Evolutionary conservation across 1,140 invertebrate genomes (phyloP).

Genomic region (Batillaria attramentaria): DNA sequence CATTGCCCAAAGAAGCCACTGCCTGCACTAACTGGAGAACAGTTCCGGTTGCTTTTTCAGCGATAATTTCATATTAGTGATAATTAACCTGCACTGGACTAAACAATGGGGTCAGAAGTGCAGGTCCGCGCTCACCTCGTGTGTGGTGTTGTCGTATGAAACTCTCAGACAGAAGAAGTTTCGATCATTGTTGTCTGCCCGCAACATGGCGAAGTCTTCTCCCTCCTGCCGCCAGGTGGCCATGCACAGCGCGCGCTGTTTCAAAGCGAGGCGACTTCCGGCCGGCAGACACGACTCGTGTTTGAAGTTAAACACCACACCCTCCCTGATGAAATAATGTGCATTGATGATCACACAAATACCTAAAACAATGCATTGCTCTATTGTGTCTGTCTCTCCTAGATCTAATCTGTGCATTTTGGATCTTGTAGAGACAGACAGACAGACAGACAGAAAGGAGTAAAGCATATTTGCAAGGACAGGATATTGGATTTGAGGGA

Average conservation of each 20-base stretch:
- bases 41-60: no score
- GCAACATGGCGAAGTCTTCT: constrained; percentile 29
- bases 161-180: constrained; percentile 29
- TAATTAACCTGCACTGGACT: no score
- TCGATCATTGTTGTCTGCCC: constrained; percentile 32
- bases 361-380: no score
- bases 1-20: no score
- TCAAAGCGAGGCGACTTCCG: constrained; percentile 1
- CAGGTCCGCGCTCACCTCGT: not conserved
- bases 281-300: constrained; percentile 21
- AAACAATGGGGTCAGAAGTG: no score
- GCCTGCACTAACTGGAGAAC: no score
- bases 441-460: constrained; percentile 1
- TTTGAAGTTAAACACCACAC: constrained; percentile 26
- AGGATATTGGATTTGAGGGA: no score
- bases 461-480: no score
- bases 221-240: constrained; percentile 22
- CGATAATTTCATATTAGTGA: no score
- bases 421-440: not conserved
- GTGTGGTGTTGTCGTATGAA: not conserved
- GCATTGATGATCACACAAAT: no score
- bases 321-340: constrained; percentile 13
- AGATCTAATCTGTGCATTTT: no score
- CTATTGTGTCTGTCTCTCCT: no score
- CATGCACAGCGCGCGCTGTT: constrained; percentile 29